Evolutionary conservation across 2,797 vertebrate species (phyloP), one percentile per base, ranked within the genome.

Genomic region (Cyprinella venusta): DNA sequence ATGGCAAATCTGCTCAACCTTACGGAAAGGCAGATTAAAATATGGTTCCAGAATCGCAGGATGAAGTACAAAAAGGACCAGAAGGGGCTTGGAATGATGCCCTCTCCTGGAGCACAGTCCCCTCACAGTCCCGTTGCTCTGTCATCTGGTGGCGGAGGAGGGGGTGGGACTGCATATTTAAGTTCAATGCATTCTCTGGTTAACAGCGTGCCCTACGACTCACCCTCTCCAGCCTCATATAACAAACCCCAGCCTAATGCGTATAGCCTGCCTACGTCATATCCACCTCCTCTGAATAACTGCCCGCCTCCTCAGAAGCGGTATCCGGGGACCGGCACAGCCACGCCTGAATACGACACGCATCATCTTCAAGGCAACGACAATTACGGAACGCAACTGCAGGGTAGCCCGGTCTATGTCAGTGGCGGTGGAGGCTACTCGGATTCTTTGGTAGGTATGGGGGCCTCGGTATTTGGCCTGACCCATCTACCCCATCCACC

Each of bases 1-100:
- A 99, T 99, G 98, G 98, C 98, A 72, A 99, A 98, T 91, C 91
- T 98, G 90, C 96, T 99, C 88, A 99, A 98, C 92, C 96, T 99
- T 89, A 98, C 98, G 0, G 98, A 99, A 91, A 96, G 97, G 93
- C 98, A 99, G 94, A 99, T 99, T 89, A 99, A 99, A 93, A 99
- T 99, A 90, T 99, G 98, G 98, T 99, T 99, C 92, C 98, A 99
- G 93, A 99, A 99, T 89, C 97, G 97, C 86, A 95, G 98, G 90
- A 99, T 99, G 98, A 99, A 99, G 88, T 98, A 99, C 92, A 99
- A 99, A 94, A 99, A 99, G 92, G 97, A 99, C 94, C 98, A 99
- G 91, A 99, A 98, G 90, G 97, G 97, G 67, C 96, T 97, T 74
- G 96, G 97, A 68, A 97, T 98, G 97, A 96, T 98, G 95, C 97